Conservation (phyloP, 2,113 vertebrate species). For the Aptenodytes patagonicus region DNA sequence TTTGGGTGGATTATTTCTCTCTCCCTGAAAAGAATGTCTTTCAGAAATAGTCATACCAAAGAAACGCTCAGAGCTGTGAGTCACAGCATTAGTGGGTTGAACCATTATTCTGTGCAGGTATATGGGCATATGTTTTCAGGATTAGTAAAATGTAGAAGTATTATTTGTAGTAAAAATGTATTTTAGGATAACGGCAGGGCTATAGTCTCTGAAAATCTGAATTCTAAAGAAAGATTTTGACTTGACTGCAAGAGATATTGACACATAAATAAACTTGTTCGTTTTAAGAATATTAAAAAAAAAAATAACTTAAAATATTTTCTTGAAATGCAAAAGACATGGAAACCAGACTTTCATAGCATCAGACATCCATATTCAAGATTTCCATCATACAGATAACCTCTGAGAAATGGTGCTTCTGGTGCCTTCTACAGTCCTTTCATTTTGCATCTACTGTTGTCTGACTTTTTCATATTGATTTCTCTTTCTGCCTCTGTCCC, state of each 20-base stretch:
- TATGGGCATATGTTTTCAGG: not conserved
- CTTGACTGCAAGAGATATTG: not conserved
- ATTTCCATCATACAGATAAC: not conserved
- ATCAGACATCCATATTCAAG: not conserved
- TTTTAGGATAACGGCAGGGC: not conserved
- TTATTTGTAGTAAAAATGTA: slow-evolving; percentile 17
- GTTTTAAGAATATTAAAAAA: not conserved
- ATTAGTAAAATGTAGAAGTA: not conserved
- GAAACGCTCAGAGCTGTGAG: not conserved
- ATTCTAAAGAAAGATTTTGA: slow-evolving; percentile 18
- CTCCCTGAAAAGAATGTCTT: not conserved
- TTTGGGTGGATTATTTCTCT: slow-evolving; percentile 20
- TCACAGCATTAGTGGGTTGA: slow-evolving; percentile 4
- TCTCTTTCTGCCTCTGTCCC: not conserved
- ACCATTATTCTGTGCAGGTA: not conserved
- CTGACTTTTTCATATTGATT: not conserved
- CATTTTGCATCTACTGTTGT: not conserved
- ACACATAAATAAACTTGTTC: not conserved
- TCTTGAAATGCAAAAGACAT: not conserved
- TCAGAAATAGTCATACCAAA: not conserved
- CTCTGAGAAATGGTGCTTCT: not conserved
- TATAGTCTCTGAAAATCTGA: slow-evolving; percentile 31
- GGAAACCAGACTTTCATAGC: not conserved
- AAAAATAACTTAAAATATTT: not conserved
- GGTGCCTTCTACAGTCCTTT: not conserved